Percentiles rank a stretch among this genome's conserved stretches.
Conservation (phyloP, 2,113 vertebrate species). For the Pangasianodon gigas region DNA sequence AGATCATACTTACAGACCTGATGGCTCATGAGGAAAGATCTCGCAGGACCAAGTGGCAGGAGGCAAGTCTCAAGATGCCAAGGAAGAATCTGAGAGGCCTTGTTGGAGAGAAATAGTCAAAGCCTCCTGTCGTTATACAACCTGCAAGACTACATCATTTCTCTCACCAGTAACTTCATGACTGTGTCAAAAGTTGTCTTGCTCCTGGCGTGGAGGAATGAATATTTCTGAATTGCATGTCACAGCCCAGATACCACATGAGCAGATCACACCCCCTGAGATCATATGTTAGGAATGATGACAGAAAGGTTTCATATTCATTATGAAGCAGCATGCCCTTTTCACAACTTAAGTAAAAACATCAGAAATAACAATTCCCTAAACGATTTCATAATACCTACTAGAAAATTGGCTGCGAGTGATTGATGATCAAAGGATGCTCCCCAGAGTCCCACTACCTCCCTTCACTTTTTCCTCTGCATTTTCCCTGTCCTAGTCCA, state of each 20-base stretch:
- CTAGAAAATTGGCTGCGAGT: constrained; percentile 39
- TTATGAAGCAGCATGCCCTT: constrained; percentile 16
- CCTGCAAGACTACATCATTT: background rate
- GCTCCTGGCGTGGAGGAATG: background rate
- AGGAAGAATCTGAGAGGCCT: background rate
- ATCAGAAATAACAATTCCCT: constrained; percentile 42
- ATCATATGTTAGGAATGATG: constrained; percentile 21
- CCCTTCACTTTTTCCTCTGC: background rate
- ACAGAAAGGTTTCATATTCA: constrained; percentile 26
- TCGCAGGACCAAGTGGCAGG: background rate
- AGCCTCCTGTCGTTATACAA: background rate
- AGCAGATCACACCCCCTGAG: background rate
- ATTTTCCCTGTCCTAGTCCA: background rate
- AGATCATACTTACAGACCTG: background rate
- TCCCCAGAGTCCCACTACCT: background rate
- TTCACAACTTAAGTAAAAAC: constrained; percentile 27
- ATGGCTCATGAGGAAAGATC: background rate
- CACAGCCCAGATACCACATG: background rate
- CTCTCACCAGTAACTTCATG: background rate
- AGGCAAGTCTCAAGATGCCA: background rate
- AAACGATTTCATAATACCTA: constrained; percentile 45
- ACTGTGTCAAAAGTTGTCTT: background rate
- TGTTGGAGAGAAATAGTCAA: background rate
- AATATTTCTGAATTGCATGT: background rate
- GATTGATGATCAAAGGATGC: constrained; percentile 49